These are phyloP conservation scores for Athene cunicularia DNA, from an alignment of 2,113 vertebrate species.

Conservation along the genomic window DNA sequence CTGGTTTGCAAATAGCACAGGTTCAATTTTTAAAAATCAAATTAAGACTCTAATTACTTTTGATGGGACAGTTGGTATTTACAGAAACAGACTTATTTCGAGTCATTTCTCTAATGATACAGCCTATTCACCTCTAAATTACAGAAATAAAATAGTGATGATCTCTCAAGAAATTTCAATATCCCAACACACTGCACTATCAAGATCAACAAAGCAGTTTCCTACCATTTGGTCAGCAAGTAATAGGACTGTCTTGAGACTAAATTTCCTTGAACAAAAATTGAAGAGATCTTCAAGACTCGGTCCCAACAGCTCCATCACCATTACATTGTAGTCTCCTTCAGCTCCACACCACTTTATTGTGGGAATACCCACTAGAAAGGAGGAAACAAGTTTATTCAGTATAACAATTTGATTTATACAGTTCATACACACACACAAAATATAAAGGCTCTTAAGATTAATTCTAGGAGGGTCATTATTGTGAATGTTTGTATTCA, in stretches of 20 bases:
- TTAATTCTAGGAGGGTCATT: background rate
- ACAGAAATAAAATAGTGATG: background rate
- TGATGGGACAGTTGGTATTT: background rate
- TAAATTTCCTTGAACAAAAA: constrained; percentile 96
- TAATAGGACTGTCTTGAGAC: constrained; percentile 94
- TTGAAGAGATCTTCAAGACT: constrained; percentile 97
- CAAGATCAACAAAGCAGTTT: background rate
- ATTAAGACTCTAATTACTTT: background rate
- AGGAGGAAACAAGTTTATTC: background rate
- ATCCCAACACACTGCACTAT: background rate
- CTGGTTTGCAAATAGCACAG: background rate
- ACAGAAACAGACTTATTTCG: background rate
- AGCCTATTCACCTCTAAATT: background rate
- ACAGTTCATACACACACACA: background rate
- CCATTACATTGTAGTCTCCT: constrained; percentile 98
- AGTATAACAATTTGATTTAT: background rate
- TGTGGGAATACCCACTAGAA: constrained; percentile 91
- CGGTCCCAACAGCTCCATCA: constrained; percentile 94
- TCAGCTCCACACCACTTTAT: constrained; percentile 97
- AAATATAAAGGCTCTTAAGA: background rate
- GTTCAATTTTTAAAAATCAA: background rate
- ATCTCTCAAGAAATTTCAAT: background rate
- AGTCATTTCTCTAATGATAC: background rate
- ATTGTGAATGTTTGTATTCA: background rate
- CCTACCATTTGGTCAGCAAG: constrained; percentile 97